A percentile compares a stretch with the other conserved stretches of the same genome.
Conservation (phyloP, 2,113 vertebrate genomes). For the Lampris megalopsis region DNA sequence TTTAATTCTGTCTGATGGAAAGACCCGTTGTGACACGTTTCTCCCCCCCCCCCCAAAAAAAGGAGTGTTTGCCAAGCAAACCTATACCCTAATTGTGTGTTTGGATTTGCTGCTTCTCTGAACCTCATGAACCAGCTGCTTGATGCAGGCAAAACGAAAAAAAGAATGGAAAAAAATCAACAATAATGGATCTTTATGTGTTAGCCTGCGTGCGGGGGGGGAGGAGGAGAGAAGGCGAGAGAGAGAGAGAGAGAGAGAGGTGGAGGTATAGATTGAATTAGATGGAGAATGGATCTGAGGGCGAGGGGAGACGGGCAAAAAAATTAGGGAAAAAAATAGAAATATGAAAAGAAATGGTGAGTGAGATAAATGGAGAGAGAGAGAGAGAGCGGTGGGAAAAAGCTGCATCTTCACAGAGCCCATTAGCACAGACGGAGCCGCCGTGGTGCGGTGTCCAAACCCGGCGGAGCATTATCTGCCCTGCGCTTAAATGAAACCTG, state of each 20-base stretch:
- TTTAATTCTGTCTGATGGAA: conserved; percentile 71
- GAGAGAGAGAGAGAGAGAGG: conserved; percentile 20
- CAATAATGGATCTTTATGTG: conserved; percentile 77
- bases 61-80: conserved; percentile 58
- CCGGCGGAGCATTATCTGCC: conserved; percentile 80
- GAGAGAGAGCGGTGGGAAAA: conserved; percentile 41
- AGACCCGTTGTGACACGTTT: conserved; percentile 70
- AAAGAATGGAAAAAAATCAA: conserved; percentile 47
- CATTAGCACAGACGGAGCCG: conserved; percentile 82
- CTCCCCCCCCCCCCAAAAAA: conserved; percentile 18
- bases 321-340: too few species aligned
- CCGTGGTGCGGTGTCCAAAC: conserved; percentile 75
- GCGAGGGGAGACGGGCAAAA: too few species aligned
- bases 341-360: conserved; percentile 22
- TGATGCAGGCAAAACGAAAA: background rate
- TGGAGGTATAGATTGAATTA: conserved; percentile 1
- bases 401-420: conserved; percentile 75
- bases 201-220: conserved; percentile 48
- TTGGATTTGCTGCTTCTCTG: conserved; percentile 67
- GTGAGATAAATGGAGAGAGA: conserved; percentile 34
- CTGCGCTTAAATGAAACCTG: conserved; percentile 77
- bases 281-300: background rate
- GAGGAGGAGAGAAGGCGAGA: conserved; percentile 18
- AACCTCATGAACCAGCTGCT: conserved; percentile 70
- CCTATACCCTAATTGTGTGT: conserved; percentile 77